A percentile compares a stretch with the other conserved stretches of the same genome.
Evolutionary conservation across 2,888 invertebrate species (phyloP).

Genomic region (Diaprepes abbreviatus): DNA sequence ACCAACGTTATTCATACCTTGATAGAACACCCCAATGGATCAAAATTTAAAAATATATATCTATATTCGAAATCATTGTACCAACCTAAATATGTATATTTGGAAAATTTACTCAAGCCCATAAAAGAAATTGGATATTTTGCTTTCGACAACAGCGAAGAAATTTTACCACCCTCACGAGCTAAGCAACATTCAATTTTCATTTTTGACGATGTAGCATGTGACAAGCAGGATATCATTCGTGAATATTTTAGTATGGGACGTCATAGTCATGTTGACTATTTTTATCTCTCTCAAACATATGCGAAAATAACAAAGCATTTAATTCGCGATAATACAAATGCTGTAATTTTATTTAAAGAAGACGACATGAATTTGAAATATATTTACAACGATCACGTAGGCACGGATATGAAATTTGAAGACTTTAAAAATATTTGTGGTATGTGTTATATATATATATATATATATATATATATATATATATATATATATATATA

Average conservation of each 20-base stretch:
- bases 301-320: slow-evolving; percentile 62
- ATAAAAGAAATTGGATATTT: not conserved
- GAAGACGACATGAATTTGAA: slow-evolving; percentile 12
- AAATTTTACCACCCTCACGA: slow-evolving; percentile 17
- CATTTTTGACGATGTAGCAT: slow-evolving; percentile 41
- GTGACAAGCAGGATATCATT: slow-evolving; percentile 40
- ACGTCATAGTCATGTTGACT: slow-evolving; percentile 59
- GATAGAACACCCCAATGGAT: slow-evolving; percentile 9
- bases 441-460: too few species aligned
- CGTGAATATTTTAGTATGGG: slow-evolving; percentile 55
- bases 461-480: too few species aligned
- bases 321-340: slow-evolving; percentile 62
- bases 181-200: slow-evolving; percentile 37
- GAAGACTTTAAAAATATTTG: not conserved
- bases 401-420: slow-evolving; percentile 2
- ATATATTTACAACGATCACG: too few species aligned
- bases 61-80: slow-evolving; percentile 17
- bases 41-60: slow-evolving; percentile 20
- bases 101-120: not conserved
- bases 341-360: slow-evolving; percentile 56
- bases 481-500: too few species aligned
- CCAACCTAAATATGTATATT: slow-evolving; percentile 13
- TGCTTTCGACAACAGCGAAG: not conserved
- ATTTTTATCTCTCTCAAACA: slow-evolving; percentile 61
- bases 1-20: slow-evolving; percentile 2